Base-by-base conservation (phyloP, 2,797 vertebrate genomes). In the Gephyroberyx darwinii region DNA sequence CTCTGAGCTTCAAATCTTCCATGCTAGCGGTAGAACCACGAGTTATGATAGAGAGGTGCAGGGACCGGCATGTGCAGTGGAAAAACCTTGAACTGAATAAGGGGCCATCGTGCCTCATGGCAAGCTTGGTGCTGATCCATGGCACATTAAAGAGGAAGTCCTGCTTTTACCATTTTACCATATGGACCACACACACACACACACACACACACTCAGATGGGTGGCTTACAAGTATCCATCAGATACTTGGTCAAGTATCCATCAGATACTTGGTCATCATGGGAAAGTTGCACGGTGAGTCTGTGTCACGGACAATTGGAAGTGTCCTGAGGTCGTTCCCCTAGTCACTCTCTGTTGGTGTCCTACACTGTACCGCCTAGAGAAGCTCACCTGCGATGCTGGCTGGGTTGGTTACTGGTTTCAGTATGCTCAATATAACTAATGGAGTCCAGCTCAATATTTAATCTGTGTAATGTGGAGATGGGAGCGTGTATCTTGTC, bases 391-490 rank as follows among this genome's bases (percentile, higher is more conserved):
- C 87, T 81, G 71, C 26, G 58, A 65, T 53, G 81, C 68, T 59
- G 68, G 74, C 86, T 86, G 85, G 87, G 82, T 90, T 90, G 88
- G 91, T 94, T 92, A 92, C 91, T 88, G 91, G 90, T 93, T 92
- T 92, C 86, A 86, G 81, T 64, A 77, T 60, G 81, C 83, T 89
- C 90, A 94, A 94, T 84, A 89, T 86, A 93, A 93, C 89, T 69
- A 92, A 95, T 94, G 93, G 90, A 93, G 85, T 89, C 84, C 85
- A 86, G 77, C 64, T 93, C 90, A 92, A 93, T 95, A 94, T 90
- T 91, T 92, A 95, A 95, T 92, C 92, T 86, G 90, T 91, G 92
- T 92, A 93, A 95, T 93, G 91, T 82, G 88, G 91, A 94, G 77
- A 93, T 75, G 89, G 90, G 89, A 90, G 91, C 88, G 89, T 92